Conservation (phyloP, 1,140 invertebrate genomes). For the Drosophila kepulauana region DNA sequence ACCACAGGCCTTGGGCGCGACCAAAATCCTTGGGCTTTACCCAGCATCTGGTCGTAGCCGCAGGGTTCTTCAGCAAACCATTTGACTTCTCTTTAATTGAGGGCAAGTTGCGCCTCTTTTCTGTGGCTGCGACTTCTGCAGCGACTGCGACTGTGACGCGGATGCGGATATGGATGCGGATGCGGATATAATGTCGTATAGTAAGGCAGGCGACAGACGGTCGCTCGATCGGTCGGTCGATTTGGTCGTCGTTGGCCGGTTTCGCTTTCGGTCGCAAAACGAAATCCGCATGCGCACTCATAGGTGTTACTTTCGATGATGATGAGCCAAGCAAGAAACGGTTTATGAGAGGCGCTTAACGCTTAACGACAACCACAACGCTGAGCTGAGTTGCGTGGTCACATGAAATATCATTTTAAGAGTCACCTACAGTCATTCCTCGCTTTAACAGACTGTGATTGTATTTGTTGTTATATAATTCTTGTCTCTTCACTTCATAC, state of each 20-base stretch:
- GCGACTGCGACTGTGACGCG: background rate
- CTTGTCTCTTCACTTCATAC: too few species aligned
- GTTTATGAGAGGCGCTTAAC: conserved; percentile 19
- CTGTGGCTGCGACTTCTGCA: background rate
- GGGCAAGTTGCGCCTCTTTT: conserved; percentile 30
- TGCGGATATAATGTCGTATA: conserved; percentile 22
- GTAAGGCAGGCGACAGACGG: background rate
- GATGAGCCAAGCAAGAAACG: conserved; percentile 10
- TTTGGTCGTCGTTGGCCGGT: background rate
- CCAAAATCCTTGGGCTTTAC: conserved; percentile 31
- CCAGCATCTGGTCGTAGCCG: conserved; percentile 23
- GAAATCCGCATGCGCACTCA: conserved; percentile 17
- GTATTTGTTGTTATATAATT: too few species aligned
- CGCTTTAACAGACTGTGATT: too few species aligned
- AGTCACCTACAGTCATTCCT: too few species aligned
- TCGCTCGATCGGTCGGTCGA: background rate
- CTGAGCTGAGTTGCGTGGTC: background rate
- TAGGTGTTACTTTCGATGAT: conserved; percentile 27
- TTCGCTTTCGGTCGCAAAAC: conserved; percentile 33
- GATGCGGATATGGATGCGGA: conserved; percentile 14
- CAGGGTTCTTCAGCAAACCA: conserved; percentile 5
- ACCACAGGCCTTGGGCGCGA: background rate
- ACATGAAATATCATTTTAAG: too few species aligned
- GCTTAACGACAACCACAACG: conserved; percentile 2
- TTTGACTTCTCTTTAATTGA: conserved; percentile 45